Evolutionary conservation across 2,113 vertebrate species (phyloP), one percentile per base, ranked within the genome.

Genomic region (Ictalurus furcatus): DNA sequence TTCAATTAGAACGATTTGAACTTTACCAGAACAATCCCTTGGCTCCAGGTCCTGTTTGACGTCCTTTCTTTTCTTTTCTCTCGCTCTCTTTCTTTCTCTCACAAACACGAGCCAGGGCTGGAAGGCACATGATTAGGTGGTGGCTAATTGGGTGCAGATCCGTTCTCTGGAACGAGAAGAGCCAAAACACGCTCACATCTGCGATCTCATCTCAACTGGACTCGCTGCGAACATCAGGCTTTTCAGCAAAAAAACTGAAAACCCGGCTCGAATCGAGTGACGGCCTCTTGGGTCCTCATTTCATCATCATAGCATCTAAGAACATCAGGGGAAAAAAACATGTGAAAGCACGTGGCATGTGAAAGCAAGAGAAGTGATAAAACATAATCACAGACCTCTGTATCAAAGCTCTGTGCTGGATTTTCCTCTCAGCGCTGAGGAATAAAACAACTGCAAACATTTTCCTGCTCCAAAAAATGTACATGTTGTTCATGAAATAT

Each of bases 101-200:
- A 86, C 88, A 89, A 91, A 93, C 91, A 86, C 91, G 92, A 93
- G 92, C 94, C 94, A 94, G 89, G 83, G 84, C 93, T 81, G 69
- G 87, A 63, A 92, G 91, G 93, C 91, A 90, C 92, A 91, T 94
- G 94, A 95, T 94, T 94, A 94, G 92, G 84, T 86, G 84, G 83
- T 88, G 86, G 90, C 93, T 95, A 95, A 95, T 94, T 95, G 94
- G 93, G 93, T 94, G 94, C 95, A 96, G 94, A 95, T 95, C 93
- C 88, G 88, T 90, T 94, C 93, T 95, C 93, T 92, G 95, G 94
- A 93, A 94, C 91, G 44, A 69, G 90, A 85, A 40, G 67, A 93
- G 93, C 94, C 93, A 93, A 91, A 81, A 90, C 74, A 89, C 90
- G 91, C 91, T 92, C 93, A 93, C 92, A 93, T 95, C 93, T 94